Evolutionary conservation across 2,888 invertebrate species (phyloP), one percentile per base, ranked within the genome.

Genomic region (Trichogramma dendrolimi): DNA sequence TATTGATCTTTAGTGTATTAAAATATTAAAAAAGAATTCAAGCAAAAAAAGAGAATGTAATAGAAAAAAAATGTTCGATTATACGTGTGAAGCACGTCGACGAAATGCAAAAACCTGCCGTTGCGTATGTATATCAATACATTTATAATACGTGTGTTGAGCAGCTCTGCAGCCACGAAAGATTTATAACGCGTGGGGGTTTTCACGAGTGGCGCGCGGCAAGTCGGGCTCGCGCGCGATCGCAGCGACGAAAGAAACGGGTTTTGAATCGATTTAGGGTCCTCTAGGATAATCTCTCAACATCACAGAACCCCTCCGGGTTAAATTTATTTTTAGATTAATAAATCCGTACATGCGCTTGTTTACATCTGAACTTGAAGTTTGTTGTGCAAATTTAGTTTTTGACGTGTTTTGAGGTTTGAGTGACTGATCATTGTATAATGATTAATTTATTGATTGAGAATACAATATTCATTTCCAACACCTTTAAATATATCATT

Each of bases 211-310:
- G 63, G 59, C 65, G 64, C 27, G 27, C 27, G 27, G 27, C 27
- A 27, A 27, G 59, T 57, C 59, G 55, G 64, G 64, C 62, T 58
- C 62, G 59, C 58, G 59, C 63, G 68, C 69, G 63, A 50, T 42
- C 40, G 53, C 8, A 39, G 56, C 56, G 53, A 55, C 56, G 60
- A 69, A 70, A 65, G 68, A 66, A 73, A 73, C 72, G 72, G 73
- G 73, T 72, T 73, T 72, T 67, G 63, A 67, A 72, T 72, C 70
- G 70, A 51, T 39, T 51, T n/a, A 52, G 66, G 57, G 61, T 27
- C 27, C 27, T 27, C 27, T 27, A 27, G 27, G 27, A 27, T 27
- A 27, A 27, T 27, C 27, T 27, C 27, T 27, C 27, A 27, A 27
- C 27, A 27, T 27, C 27, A 2, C 27, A 27, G 27, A 27, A 27